Evolutionary conservation across 2,797 vertebrate genomes (phyloP), one percentile per base, ranked within the genome.

Genomic region (Yasuhikotakia modesta): DNA sequence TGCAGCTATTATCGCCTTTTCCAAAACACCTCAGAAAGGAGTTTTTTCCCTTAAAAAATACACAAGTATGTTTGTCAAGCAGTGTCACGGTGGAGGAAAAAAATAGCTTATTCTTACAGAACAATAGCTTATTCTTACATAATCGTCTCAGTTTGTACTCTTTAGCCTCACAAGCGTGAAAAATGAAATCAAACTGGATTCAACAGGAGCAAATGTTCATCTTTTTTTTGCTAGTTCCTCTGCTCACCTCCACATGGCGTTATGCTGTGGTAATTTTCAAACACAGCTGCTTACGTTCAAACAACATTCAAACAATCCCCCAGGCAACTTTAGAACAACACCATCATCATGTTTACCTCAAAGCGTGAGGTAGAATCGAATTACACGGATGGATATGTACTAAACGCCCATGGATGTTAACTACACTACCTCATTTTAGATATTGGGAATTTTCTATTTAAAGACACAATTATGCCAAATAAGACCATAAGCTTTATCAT

Each of bases 251-350:
- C 81, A 82, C 87, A 87, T 85, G 88, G 14, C n/a, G n/a, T n/a
- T n/a, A n/a, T 5, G n/a, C 43, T 77, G 55, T 85, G 86, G 89
- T 88, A 89, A 90, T 91, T 87, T 88, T 79, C 86, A 90, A 85
- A 84, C 85, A 87, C 88, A 77, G 73, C 87, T 88, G 86, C 88
- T 89, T 89, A 88, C 89, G n/a, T n/a, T n/a, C n/a, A n/a, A n/a
- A n/a, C n/a, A n/a, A n/a, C n/a, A n/a, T n/a, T n/a, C n/a, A n/a
- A n/a, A n/a, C n/a, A n/a, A n/a, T n/a, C n/a, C 82, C 80, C 89
- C 85, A 92, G 89, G 90, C 88, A 91, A 80, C 86, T 87, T 81
- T n/a, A n/a, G n/a, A n/a, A n/a, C n/a, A n/a, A n/a, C n/a, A n/a
- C n/a, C n/a, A n/a, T n/a, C n/a, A n/a, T n/a, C n/a, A n/a, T 79